Base-by-base conservation (phyloP, 2,797 vertebrate species). In the Adelosebastes latens region DNA sequence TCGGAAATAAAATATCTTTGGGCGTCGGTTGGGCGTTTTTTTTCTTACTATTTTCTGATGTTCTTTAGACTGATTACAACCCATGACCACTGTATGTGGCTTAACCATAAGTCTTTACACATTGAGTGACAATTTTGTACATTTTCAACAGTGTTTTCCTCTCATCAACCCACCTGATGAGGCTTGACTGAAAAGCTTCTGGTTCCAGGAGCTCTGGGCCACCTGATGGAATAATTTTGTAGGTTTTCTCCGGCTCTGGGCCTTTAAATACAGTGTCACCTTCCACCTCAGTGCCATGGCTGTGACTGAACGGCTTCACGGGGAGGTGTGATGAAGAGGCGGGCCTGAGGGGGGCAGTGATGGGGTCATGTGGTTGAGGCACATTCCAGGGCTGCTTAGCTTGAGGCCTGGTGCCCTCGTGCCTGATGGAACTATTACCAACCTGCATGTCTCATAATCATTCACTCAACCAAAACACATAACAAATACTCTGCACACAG, bases 301-400 rank as follows among this genome's bases (percentile, higher is more conserved):
- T 61, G 60, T 42, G 53, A 39, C 46, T 1, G 12, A 72, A 62
- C 0, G n/a, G 62, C 56, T 80, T 65, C 68, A 29, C 18, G 0
- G 74, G 66, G 88, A 66, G 72, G 67, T 75, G 79, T 61, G 81
- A 82, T 79, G 72, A 66, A 24, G 65, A 75, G 2, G n/a, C 1
- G 25, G 69, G 32, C 32, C 77, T 55, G 72, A 12, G 72, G 77
- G 77, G 66, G 82, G 69, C 72, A 69, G 85, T 79, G 69, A 64
- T 27, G 62, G 61, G 64, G 81, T 90, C 89, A 84, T 81, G 86
- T 89, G 85, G 71, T 53, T 14, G 5, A 63, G 64, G 77, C 84
- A 81, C 89, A 94, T 95, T 94, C 88, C 91, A 58, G n/a, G 56
- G 91, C 89, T 88, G 88, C 90, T 94, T 92, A 90, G 72, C 76